A percentile compares a stretch with the other conserved stretches of the same genome.
phyloP scores from a whole-genome alignment of 2,888 invertebrate species.

The Drosophila mulleri region DNA sequence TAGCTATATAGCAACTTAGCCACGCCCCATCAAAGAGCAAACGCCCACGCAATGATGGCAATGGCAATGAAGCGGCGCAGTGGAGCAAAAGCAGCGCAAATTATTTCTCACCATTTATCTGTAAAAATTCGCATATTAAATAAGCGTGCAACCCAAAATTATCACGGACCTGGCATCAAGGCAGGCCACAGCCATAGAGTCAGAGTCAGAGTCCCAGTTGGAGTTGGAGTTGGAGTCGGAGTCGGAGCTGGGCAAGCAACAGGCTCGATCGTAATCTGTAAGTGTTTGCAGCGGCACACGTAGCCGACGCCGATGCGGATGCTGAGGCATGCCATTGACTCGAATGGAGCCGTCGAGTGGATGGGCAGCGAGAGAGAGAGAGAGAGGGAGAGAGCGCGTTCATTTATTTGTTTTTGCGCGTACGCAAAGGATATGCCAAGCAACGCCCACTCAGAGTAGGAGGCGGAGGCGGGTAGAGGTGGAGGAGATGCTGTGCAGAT shows the following conservation, averaged over 20 bases:
- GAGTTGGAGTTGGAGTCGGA: constrained; percentile 3
- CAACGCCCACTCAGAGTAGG: constrained; percentile 58
- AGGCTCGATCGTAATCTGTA: constrained; percentile 77
- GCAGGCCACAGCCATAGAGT: constrained; percentile 18
- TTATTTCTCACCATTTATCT: constrained; percentile 83
- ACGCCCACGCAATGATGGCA: constrained; percentile 64
- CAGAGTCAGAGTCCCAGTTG: neutral
- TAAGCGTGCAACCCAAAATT: constrained; percentile 84
- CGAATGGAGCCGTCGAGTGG: constrained; percentile 6
- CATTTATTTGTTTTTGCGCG: constrained; percentile 76
- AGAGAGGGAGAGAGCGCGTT: constrained; percentile 31
- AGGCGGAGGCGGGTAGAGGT: neutral
- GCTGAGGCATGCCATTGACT: constrained; percentile 28
- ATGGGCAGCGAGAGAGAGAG: neutral
- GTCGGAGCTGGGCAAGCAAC: constrained; percentile 33
- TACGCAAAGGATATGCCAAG: constrained; percentile 77
- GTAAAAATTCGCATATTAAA: constrained; percentile 84
- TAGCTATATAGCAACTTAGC: constrained; percentile 31
- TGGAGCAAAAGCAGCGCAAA: constrained; percentile 73
- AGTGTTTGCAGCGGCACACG: constrained; percentile 71
- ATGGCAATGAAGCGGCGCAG: constrained; percentile 14
- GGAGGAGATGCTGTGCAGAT: constrained; percentile 27
- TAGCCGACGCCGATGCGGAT: constrained; percentile 44
- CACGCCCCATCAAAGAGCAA: constrained; percentile 62
- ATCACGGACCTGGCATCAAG: constrained; percentile 84